These are phyloP conservation scores for Peromyscus eremicus DNA, from an alignment of 2,797 vertebrate genomes.

Conservation along the genomic window DNA sequence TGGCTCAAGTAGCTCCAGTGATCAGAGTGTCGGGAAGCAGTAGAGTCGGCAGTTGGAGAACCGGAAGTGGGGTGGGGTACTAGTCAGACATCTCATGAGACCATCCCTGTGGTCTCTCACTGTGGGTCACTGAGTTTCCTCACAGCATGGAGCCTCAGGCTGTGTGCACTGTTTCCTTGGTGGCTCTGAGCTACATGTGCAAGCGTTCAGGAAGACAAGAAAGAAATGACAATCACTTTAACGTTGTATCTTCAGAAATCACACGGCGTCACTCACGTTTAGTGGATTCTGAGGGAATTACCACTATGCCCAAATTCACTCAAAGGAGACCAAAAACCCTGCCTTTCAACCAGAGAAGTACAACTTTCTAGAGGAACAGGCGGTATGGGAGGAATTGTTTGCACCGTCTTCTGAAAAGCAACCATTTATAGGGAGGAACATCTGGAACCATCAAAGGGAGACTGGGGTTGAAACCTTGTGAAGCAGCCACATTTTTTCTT, in stretches of 20 bases:
- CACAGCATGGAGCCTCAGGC: not conserved
- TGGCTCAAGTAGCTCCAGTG: not conserved
- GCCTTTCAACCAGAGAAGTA: not conserved
- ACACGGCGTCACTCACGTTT: not conserved
- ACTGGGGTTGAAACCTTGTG: not conserved
- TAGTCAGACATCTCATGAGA: not conserved
- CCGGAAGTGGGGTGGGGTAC: not conserved
- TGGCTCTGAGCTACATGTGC: not conserved
- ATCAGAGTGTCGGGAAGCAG: not conserved
- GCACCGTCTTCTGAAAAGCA: slow-evolving; percentile 4
- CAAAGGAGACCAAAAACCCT: not conserved
- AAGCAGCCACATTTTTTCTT: not conserved
- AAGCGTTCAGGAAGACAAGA: not conserved
- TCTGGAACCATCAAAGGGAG: not conserved
- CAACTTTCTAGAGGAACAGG: not conserved
- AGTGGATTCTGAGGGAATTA: not conserved
- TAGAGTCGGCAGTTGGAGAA: not conserved
- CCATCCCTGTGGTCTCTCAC: not conserved
- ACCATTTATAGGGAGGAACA: not conserved
- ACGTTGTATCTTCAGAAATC: not conserved
- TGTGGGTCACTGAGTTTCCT: not conserved
- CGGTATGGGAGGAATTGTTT: not conserved
- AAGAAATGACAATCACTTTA: not conserved
- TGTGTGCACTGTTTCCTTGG: not conserved
- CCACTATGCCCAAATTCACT: not conserved